A percentile compares a stretch with the other conserved stretches of the same genome.
These are phyloP conservation scores for Hypocryptadius cinnamomeus DNA, from an alignment of 2,113 vertebrate species.

Conservation along the genomic window DNA sequence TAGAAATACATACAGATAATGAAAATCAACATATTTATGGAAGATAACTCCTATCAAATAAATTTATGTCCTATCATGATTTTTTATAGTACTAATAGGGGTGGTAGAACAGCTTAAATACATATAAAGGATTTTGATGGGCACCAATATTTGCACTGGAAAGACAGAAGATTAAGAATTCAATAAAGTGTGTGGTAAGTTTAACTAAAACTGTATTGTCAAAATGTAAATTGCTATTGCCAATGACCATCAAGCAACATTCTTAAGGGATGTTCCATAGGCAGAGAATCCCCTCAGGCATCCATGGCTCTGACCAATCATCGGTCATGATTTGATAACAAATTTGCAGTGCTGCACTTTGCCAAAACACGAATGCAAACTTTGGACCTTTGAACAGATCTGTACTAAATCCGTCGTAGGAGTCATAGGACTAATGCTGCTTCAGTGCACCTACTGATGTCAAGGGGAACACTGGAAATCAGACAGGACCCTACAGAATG, in stretches of 20 bases:
- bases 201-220: background rate
- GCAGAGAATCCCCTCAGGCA: background rate
- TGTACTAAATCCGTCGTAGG: background rate
- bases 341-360: background rate
- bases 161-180: background rate
- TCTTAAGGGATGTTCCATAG: background rate
- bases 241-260: background rate
- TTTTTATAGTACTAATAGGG: background rate
- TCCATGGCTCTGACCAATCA: background rate
- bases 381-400: background rate
- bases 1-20: background rate
- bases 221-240: background rate
- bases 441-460: background rate
- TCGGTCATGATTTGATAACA: background rate
- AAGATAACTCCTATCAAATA: background rate
- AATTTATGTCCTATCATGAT: background rate
- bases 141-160: background rate
- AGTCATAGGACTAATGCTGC: background rate
- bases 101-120: background rate
- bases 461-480: background rate
- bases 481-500: background rate
- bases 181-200: background rate
- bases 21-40: background rate
- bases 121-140: background rate
- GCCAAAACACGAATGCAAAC: background rate